A percentile compares a stretch with the other conserved stretches of the same genome.
These are phyloP conservation scores for Penaeus japonicus DNA, from an alignment of 1,140 invertebrate species.

Conservation along the genomic window DNA sequence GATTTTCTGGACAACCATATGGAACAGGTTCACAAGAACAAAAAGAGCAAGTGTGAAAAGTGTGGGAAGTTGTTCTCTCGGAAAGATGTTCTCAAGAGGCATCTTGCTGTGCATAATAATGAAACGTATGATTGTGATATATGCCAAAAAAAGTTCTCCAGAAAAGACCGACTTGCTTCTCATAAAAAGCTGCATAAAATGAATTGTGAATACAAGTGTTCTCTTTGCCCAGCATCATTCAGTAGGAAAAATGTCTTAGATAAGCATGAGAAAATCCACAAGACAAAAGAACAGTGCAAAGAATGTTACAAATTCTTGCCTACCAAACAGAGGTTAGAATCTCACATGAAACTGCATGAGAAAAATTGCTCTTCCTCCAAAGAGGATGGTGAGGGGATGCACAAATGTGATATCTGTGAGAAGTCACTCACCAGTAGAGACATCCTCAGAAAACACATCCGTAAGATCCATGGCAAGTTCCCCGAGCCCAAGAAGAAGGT, in stretches of 20 bases:
- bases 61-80: conserved; percentile 55
- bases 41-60: conserved; percentile 51
- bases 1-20: conserved; percentile 54
- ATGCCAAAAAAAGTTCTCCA: conserved; percentile 47
- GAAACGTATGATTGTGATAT: conserved; percentile 51
- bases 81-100: conserved; percentile 55
- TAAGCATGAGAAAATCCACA: conserved; percentile 55
- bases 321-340: conserved; percentile 32
- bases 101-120: conserved; percentile 51
- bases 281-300: conserved; percentile 54
- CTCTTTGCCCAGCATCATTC: conserved; percentile 52
- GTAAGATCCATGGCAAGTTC: conserved; percentile 42
- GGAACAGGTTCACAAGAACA: conserved; percentile 55
- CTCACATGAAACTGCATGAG: conserved; percentile 42
- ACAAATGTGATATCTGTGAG: conserved; percentile 38
- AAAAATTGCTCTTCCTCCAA: conserved; percentile 24
- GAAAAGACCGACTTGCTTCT: conserved; percentile 42
- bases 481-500: conserved; percentile 19
- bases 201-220: conserved; percentile 44
- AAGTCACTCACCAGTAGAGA: conserved; percentile 36
- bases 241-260: conserved; percentile 42
- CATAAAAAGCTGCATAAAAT: conserved; percentile 46
- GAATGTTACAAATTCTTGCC: conserved; percentile 52
- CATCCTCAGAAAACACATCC: conserved; percentile 40
- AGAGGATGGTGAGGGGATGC: background rate